A percentile compares a stretch with the other conserved stretches of the same genome.
phyloP scores from a whole-genome alignment of 35 echinoderm and acorn worm species.

The Patiria miniata region DNA sequence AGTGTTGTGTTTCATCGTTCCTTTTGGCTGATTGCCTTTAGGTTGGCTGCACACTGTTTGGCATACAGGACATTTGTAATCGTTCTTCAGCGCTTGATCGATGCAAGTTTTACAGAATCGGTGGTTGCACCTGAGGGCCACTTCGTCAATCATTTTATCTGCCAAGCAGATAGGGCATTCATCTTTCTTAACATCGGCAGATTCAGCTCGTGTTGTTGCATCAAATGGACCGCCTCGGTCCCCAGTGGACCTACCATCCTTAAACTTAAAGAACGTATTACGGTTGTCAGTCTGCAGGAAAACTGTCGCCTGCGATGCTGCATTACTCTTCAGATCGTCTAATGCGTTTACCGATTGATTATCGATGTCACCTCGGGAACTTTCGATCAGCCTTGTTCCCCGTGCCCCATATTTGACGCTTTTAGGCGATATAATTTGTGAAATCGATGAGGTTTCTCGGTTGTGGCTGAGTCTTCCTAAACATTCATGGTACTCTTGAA shows the following conservation, averaged over 20 bases:
- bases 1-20: conserved; percentile 25
- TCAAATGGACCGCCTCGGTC: not conserved
- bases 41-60: conserved; percentile 6
- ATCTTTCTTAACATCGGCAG: not conserved
- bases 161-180: conserved; percentile 48
- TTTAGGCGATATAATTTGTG: too few relatives aligned
- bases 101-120: conserved; percentile 45
- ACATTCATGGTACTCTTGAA: too few relatives aligned
- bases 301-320: too few relatives aligned
- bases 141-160: not conserved
- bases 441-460: too few relatives aligned
- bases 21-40: conserved; percentile 54
- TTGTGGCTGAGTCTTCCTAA: too few relatives aligned
- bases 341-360: too few relatives aligned
- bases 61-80: conserved; percentile 48
- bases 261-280: too few relatives aligned
- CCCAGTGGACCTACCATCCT: not conserved
- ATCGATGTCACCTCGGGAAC: too few relatives aligned
- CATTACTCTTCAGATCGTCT: too few relatives aligned
- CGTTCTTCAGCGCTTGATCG: conserved; percentile 12
- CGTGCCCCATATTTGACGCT: too few relatives aligned
- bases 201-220: not conserved
- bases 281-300: too few relatives aligned
- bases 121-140: conserved; percentile 41
- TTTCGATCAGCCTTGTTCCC: too few relatives aligned